These are phyloP conservation scores for Xiphophorus maculatus DNA, from an alignment of 2,113 vertebrate genomes.

Conservation along the genomic window DNA sequence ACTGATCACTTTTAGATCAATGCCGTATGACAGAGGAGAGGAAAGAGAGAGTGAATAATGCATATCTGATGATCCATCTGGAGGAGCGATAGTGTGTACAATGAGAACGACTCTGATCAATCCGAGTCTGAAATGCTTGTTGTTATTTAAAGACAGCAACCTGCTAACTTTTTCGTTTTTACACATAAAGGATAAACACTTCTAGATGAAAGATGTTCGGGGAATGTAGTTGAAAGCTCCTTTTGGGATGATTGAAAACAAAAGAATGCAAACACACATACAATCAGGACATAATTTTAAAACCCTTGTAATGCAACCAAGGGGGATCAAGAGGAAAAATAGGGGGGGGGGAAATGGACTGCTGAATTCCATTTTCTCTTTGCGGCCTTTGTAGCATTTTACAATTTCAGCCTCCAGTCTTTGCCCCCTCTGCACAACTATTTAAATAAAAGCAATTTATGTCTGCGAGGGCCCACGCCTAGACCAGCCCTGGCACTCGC, in stretches of 20 bases:
- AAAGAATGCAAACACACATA: constrained; percentile 33
- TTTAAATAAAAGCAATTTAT: constrained; percentile 80
- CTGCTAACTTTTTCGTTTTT: constrained; percentile 14
- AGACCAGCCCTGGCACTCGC: constrained; percentile 69
- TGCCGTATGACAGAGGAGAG: constrained; percentile 28
- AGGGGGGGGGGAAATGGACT: background rate
- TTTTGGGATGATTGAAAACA: constrained; percentile 33
- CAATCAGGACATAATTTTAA: background rate
- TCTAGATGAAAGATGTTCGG: constrained; percentile 2
- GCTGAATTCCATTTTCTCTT: constrained; percentile 50
- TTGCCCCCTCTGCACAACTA: constrained; percentile 64
- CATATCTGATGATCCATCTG: constrained; percentile 32
- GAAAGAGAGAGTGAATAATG: constrained; percentile 12
- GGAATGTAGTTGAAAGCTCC: constrained; percentile 26
- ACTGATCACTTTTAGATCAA: constrained; percentile 66
- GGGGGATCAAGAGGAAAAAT: constrained; percentile 12
- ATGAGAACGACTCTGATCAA: constrained; percentile 8
- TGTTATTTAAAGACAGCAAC: constrained; percentile 53
- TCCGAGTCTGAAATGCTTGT: constrained; percentile 30
- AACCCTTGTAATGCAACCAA: constrained; percentile 1
- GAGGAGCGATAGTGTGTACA: constrained; percentile 18
- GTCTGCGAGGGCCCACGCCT: constrained; percentile 78
- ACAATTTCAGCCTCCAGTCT: constrained; percentile 36
- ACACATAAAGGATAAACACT: background rate
- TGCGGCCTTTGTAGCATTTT: constrained; percentile 50